These are phyloP conservation scores for Polyergus mexicanus DNA, from an alignment of 1,140 invertebrate genomes.

Conservation along the genomic window DNA sequence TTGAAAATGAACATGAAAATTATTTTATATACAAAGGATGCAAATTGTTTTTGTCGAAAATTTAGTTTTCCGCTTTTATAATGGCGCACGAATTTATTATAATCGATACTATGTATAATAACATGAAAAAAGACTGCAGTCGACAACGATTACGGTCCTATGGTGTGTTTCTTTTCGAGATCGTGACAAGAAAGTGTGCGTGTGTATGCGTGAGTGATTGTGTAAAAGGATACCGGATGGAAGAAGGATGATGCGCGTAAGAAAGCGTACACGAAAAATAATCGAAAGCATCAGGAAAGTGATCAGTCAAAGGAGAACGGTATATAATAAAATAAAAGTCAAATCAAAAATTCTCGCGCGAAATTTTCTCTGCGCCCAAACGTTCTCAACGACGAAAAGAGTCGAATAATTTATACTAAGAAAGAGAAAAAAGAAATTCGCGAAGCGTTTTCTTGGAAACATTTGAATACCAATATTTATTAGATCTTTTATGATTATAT, in stretches of 20 bases:
- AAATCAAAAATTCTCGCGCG: constrained; percentile 21
- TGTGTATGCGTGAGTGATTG: constrained; percentile 82
- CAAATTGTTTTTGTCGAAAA: constrained; percentile 5
- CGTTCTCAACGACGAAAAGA: constrained; percentile 15
- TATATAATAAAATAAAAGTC: constrained; percentile 15
- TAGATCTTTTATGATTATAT: constrained; percentile 58
- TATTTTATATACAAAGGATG: neutral
- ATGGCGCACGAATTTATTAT: neutral
- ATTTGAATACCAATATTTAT: constrained; percentile 86
- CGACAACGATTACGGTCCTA: neutral
- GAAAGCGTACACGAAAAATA: constrained; percentile 42
- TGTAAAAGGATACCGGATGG: constrained; percentile 72
- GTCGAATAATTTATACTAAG: constrained; percentile 26
- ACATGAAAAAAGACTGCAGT: neutral
- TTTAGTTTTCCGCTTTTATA: neutral
- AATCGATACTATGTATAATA: neutral
- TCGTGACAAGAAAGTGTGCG: constrained; percentile 69
- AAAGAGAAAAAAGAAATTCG: constrained; percentile 21
- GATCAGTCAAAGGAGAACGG: constrained; percentile 1
- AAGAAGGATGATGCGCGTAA: constrained; percentile 67
- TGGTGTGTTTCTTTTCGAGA: constrained; percentile 56
- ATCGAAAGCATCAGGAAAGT: constrained; percentile 25
- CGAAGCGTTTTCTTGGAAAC: constrained; percentile 76
- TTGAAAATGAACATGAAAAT: neutral
- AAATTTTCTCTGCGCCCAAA: constrained; percentile 41